Evolutionary conservation across 2,113 vertebrate genomes (phyloP).

Genomic region (Nycticorax nycticorax): DNA sequence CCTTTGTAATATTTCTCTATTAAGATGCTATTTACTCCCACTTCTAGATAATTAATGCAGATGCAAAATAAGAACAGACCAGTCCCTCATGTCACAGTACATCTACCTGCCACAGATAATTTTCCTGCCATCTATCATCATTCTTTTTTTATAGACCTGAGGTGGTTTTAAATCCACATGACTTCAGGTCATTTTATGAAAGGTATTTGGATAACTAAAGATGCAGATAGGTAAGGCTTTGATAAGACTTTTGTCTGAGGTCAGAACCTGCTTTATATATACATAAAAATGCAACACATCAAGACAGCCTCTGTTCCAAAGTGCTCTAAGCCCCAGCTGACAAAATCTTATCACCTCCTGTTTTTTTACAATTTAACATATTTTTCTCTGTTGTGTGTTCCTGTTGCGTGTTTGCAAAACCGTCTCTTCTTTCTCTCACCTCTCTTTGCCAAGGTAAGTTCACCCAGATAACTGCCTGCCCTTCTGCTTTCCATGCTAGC

Average conservation of each 20-base stretch:
- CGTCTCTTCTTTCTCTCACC: neutral
- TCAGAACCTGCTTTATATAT: neutral
- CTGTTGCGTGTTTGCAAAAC: neutral
- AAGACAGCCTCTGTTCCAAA: neutral
- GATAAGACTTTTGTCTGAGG: neutral
- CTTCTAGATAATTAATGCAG: neutral
- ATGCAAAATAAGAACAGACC: constrained; percentile 22
- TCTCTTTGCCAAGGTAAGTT: neutral
- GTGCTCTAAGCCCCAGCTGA: neutral
- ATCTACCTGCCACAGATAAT: constrained; percentile 1
- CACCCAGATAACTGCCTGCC: neutral
- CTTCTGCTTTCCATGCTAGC: neutral
- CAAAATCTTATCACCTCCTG: neutral
- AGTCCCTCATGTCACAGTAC: neutral
- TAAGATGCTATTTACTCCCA: constrained; percentile 30
- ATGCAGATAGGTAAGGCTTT: neutral
- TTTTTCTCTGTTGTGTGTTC: neutral
- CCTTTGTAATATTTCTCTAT: constrained; percentile 44
- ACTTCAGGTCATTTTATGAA: neutral
- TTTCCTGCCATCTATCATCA: constrained; percentile 1
- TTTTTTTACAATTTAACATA: neutral
- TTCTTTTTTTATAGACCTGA: neutral
- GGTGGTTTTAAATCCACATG: neutral
- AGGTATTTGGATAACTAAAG: neutral
- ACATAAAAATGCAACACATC: neutral